Evolutionary conservation across 2,888 invertebrate species (phyloP).

Genomic region (Petrolisthes manimaculis): DNA sequence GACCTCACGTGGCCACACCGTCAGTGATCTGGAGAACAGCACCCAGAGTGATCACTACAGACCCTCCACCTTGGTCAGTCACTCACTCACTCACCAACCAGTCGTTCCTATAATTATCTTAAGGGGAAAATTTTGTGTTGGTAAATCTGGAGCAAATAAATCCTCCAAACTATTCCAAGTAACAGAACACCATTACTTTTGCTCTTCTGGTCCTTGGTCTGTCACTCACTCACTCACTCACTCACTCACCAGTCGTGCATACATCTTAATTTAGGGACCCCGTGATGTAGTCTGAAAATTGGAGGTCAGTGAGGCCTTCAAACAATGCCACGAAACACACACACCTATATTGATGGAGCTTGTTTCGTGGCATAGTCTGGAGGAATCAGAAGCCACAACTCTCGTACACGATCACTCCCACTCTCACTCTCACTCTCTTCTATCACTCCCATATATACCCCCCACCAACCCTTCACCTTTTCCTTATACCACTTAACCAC

Average conservation of each 20-base stretch:
- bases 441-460: not conserved
- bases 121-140: too few species aligned
- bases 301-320: too few species aligned
- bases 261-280: too few species aligned
- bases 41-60: conserved; percentile 17
- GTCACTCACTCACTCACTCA: not conserved
- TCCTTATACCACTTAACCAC: not conserved
- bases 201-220: conserved; percentile 4
- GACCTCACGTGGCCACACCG: not conserved
- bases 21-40: not conserved
- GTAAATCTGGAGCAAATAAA: too few species aligned
- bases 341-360: too few species aligned
- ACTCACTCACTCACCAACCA: not conserved
- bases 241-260: not conserved
- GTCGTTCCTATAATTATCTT: not conserved
- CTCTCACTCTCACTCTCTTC: not conserved
- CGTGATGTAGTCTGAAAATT: too few species aligned
- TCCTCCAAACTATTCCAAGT: too few species aligned
- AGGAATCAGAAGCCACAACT: too few species aligned
- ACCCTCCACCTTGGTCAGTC: conserved; percentile 2
- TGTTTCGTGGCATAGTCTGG: too few species aligned
- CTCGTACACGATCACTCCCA: not conserved
- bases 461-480: not conserved
- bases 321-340: too few species aligned
- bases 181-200: too few species aligned